These are phyloP conservation scores for Aix galericulata DNA, from an alignment of 2,113 vertebrate species.

Conservation along the genomic window DNA sequence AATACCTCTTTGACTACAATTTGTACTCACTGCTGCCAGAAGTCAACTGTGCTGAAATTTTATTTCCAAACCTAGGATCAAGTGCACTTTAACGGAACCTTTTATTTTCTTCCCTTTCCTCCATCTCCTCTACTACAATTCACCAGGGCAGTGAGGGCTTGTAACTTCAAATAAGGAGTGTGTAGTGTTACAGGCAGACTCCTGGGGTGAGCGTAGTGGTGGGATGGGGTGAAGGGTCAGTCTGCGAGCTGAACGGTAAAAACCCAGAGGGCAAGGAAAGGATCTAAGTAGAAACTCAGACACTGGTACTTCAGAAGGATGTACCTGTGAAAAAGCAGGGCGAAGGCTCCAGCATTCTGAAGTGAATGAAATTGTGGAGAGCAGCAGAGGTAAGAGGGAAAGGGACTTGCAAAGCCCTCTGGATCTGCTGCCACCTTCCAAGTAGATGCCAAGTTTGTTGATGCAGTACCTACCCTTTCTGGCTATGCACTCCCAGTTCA, in stretches of 20 bases:
- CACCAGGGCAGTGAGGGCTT: neutral
- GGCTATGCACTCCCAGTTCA: neutral
- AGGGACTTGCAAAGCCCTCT: neutral
- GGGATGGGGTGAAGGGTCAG: neutral
- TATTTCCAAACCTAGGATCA: neutral
- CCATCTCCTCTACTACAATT: neutral
- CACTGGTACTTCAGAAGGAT: neutral
- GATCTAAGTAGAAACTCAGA: neutral
- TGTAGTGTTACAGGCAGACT: neutral
- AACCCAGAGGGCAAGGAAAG: neutral
- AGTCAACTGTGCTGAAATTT: neutral
- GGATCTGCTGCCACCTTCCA: neutral
- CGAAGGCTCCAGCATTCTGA: neutral
- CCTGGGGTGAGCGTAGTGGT: accelerated
- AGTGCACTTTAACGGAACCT: neutral
- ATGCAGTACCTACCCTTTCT: neutral
- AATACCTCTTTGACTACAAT: neutral
- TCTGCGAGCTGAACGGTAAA: neutral
- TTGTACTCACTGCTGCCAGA: neutral
- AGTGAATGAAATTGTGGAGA: neutral
- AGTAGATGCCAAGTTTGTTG: neutral
- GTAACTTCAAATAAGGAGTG: neutral
- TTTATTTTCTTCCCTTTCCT: neutral
- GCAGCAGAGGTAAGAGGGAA: neutral
- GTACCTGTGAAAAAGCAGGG: neutral